Base-by-base conservation (phyloP, 2,888 invertebrate genomes). In the Leptinotarsa juncta region DNA sequence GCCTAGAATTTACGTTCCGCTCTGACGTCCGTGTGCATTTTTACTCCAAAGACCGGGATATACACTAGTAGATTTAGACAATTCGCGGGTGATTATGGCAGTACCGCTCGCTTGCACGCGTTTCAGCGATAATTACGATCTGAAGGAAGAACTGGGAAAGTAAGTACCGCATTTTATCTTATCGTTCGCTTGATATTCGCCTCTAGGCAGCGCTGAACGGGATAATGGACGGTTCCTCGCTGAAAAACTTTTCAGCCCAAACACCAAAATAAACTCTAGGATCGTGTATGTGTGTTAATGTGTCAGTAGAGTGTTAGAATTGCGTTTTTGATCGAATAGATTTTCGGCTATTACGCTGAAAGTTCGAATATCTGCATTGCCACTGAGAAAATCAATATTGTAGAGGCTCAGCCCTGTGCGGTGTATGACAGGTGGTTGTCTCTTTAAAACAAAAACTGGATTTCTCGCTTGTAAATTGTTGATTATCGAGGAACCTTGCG, bases 91-190 rank as follows among this genome's bases (percentile, higher is more conserved):
- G 84, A 85, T 90, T 90, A 96, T 96, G 96, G 94, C 96, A 90
- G 94, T 94, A 89, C 95, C 94, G 89, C 93, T 94, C 89, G 94
- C 95, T 90, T 96, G 96, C 91, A 98, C 97, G 89, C 96, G 98
- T 88, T 99, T 99, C 91, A 98, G 97, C 90, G 99, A 99, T 91
- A 98, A 98, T 91, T 99, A 99, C 90, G 99, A 99, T 88, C 94
- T 99, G 85, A 99, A 99, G 91, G 99, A 99, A 91, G 99, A 99
- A 92, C 93, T 99, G 88, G 99, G 99, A 90, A 99, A 99, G 96
- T 97, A 91, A 94, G 96, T 95, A 87, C 62, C 67, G 73, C 72
- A 51, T 72, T 81, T 82, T 79, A 76, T 79, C 71, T 78, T 75
- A 77, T 65, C 74, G 76, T 78, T 77, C 77, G 76, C 62, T 77